Conservation (phyloP, 2,888 invertebrate species). For the Chrysomela aeneicollis region DNA sequence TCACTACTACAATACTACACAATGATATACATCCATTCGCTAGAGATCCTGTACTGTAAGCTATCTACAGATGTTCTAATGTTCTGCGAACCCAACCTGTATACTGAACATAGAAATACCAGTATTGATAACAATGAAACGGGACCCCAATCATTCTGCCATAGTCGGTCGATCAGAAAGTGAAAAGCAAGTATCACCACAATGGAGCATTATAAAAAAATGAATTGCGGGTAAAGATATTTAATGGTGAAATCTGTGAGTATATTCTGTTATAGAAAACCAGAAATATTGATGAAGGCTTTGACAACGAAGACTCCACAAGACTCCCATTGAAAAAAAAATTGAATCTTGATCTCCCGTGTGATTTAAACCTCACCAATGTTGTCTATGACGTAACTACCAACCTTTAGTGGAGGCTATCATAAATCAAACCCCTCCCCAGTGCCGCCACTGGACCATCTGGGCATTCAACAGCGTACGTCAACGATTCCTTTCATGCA, state of each 20-base stretch:
- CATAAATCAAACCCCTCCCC: neutral
- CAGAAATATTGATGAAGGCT: too few relatives aligned
- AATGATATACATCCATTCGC: neutral
- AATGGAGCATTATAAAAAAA: neutral
- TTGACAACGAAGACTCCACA: too few relatives aligned
- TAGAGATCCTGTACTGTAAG: neutral
- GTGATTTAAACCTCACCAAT: too few relatives aligned
- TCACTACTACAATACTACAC: neutral
- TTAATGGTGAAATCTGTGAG: too few relatives aligned
- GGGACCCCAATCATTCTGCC: neutral
- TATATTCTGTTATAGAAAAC: too few relatives aligned
- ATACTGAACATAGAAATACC: conserved; percentile 13
- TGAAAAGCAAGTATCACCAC: too few relatives aligned
- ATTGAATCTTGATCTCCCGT: too few relatives aligned
- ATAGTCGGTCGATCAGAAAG: neutral
- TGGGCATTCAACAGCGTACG: conserved; percentile 7
- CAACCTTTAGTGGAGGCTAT: too few relatives aligned
- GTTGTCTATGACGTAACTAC: too few relatives aligned
- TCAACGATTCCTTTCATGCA: conserved; percentile 19
- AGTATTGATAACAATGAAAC: conserved; percentile 23
- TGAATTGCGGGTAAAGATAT: too few relatives aligned
- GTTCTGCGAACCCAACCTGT: conserved; percentile 13
- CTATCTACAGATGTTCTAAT: neutral
- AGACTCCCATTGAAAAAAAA: too few relatives aligned
- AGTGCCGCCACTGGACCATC: conserved; percentile 1